Base-by-base conservation (phyloP, 2,797 vertebrate genomes). In the Lagocephalus sceleratus region DNA sequence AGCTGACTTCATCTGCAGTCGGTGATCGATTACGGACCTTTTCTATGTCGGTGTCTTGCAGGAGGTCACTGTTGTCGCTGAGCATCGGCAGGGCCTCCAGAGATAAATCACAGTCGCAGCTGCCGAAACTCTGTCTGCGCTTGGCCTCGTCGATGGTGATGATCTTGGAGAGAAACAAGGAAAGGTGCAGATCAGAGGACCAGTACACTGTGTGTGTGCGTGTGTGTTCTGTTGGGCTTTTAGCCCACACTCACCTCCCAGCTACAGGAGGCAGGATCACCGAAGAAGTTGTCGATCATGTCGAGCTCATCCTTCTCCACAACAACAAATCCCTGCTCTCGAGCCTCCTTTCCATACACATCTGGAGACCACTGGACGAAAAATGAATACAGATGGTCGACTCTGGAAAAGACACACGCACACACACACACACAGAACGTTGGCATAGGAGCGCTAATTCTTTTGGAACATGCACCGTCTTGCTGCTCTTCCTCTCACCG, bases 271-370 rank as follows among this genome's bases (percentile, higher is more conserved):
- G 94, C 88, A 0, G 97, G 97, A 65, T 96, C 95, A 59, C 96
- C 94, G 86, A 98, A 99, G 89, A 98, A 99, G 86, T 98, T 97
- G 84, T 99, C 97, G 0, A 99, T 96, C 95, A 99, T 96, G 78
- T 95, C 92, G 75, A 99, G 91, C 61, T 98, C 96, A 14, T 98
- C 95, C 72, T 98, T 98, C 80, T 99, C 95, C 57, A 99, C 96
- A 50, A 99, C 92, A 2, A 99, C 92, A 26, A 99, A 99, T 51
- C 97, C 97, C 76, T 98, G 96, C 58, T 99, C 97, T 66, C 95
- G 93, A 51, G 95, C 96, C 59, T 99, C 97, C 81, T 97, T 97
- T 39, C 97, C 96, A 20, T 99, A 99, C 29, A 95, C 91, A 25
- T 99, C 96, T 5, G 97, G 97, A 72, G 97, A 98, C 93, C 96